These are phyloP conservation scores for Esox lucius DNA, from an alignment of 2,797 vertebrate genomes.

Conservation along the genomic window DNA sequence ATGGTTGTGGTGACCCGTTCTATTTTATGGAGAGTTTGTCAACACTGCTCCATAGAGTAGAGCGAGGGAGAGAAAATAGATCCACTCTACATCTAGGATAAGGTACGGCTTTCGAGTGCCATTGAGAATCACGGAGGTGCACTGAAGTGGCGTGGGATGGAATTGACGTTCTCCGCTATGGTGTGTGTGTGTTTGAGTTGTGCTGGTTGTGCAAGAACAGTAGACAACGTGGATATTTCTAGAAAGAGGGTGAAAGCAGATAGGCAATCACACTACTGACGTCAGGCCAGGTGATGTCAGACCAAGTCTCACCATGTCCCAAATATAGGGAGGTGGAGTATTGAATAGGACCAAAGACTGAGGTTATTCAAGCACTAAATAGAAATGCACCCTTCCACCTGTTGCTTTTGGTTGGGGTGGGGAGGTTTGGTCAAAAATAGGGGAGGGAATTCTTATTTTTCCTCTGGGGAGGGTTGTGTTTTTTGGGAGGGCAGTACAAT, in stretches of 20 bases:
- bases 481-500: too few relatives aligned
- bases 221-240: not conserved
- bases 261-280: not conserved
- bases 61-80: conserved; percentile 1
- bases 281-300: not conserved
- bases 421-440: too few relatives aligned
- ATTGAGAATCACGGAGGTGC: conserved; percentile 17
- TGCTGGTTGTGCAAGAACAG: too few relatives aligned
- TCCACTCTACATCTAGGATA: conserved; percentile 13
- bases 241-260: not conserved
- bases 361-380: not conserved
- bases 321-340: not conserved
- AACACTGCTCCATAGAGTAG: not conserved
- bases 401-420: too few relatives aligned
- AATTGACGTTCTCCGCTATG: not conserved
- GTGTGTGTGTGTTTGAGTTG: conserved; percentile 13
- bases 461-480: too few relatives aligned
- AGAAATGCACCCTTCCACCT: not conserved
- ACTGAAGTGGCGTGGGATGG: conserved; percentile 3
- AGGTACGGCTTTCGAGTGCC: conserved; percentile 23
- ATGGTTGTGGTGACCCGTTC: not conserved
- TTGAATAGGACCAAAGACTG: not conserved
- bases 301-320: not conserved
- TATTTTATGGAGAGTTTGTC: conserved; percentile 13
- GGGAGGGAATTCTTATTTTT: too few relatives aligned